Conservation (phyloP, 2,113 vertebrate species). For the Leuciscus idus region DNA sequence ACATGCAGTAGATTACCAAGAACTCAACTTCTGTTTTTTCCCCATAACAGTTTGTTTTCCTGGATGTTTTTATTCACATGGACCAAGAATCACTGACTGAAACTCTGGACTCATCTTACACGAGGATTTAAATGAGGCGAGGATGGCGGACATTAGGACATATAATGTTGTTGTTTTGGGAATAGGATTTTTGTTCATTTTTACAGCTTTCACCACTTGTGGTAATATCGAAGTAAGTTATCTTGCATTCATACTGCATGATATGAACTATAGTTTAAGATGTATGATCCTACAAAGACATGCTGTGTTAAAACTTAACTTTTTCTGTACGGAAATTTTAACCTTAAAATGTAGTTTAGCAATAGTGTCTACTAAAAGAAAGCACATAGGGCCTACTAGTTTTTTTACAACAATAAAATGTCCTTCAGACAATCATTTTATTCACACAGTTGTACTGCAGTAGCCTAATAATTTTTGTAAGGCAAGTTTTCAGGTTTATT, state of each 20-base stretch:
- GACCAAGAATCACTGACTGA: not conserved
- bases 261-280: not conserved
- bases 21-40: not conserved
- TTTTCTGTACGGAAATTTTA: not conserved
- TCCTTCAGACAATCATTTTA: not conserved
- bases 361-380: not conserved
- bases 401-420: not conserved
- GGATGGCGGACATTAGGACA: constrained; percentile 76
- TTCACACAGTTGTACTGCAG: not conserved
- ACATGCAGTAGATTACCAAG: not conserved
- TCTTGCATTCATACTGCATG: not conserved
- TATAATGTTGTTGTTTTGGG: constrained; percentile 79
- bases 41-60: not conserved
- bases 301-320: not conserved
- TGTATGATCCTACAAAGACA: no score
- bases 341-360: not conserved
- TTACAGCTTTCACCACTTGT: constrained; percentile 81
- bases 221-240: constrained; percentile 79
- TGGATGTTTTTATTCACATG: not conserved
- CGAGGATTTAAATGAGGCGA: not conserved
- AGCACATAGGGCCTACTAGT: not conserved
- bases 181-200: constrained; percentile 77
- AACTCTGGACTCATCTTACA: not conserved
- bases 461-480: not conserved
- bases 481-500: not conserved